These are phyloP conservation scores for Melanitta fusca DNA, from an alignment of 2,797 vertebrate species.

Conservation along the genomic window DNA sequence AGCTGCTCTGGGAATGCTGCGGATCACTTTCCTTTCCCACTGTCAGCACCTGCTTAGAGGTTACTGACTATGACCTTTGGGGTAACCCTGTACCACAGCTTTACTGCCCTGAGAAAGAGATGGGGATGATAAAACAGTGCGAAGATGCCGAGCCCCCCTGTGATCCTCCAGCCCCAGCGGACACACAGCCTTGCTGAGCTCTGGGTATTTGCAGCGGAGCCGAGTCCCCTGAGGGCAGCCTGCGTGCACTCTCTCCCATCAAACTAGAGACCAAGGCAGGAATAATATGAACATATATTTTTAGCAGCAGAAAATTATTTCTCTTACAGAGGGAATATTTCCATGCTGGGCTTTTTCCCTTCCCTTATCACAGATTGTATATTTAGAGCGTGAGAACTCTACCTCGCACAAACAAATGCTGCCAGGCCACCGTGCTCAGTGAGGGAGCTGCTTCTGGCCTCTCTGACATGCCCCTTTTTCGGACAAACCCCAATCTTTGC, in stretches of 20 bases:
- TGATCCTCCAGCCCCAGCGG: neutral
- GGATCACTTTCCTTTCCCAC: constrained; percentile 66
- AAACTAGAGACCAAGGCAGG: constrained; percentile 27
- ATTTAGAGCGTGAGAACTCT: constrained; percentile 79
- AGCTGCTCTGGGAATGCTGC: constrained; percentile 37
- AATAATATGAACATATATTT: constrained; percentile 65
- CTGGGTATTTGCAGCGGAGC: neutral
- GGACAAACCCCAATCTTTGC: neutral
- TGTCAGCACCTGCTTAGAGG: constrained; percentile 69
- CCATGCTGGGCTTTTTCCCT: constrained; percentile 68
- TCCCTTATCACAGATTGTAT: constrained; percentile 73
- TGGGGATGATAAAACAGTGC: neutral
- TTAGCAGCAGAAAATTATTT: constrained; percentile 73
- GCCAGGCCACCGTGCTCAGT: constrained; percentile 4
- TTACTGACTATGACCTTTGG: constrained; percentile 36
- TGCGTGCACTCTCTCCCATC: constrained; percentile 47
- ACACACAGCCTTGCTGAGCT: rapidly evolving
- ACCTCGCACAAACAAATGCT: constrained; percentile 37
- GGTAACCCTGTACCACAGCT: neutral
- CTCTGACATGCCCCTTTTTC: neutral
- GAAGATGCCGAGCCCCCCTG: neutral
- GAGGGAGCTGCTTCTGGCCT: neutral
- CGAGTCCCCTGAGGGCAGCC: constrained; percentile 9
- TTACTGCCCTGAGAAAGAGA: constrained; percentile 54
- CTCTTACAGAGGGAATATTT: constrained; percentile 72